Conservation (phyloP, 92 coral and sea anemone species). For the Isaurus tuberculatus region DNA sequence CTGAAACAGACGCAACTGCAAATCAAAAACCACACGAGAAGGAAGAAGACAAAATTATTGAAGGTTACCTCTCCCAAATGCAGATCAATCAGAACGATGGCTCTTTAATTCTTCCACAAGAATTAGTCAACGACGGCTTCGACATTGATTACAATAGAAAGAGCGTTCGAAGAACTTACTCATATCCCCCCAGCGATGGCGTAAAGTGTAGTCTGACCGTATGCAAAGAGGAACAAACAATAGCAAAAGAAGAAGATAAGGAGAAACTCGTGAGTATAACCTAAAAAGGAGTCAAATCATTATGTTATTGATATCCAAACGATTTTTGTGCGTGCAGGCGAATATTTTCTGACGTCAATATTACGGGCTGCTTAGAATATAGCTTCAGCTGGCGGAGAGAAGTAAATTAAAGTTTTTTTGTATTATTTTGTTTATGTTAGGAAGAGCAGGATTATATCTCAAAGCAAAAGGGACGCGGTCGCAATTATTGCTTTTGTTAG, state of each 20-base stretch:
- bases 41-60: conserved; percentile 28
- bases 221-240: conserved; percentile 15
- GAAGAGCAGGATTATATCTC: too few species aligned
- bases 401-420: too few species aligned
- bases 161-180: conserved; percentile 16
- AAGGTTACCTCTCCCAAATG: conserved; percentile 12
- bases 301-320: too few species aligned
- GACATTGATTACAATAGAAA: conserved; percentile 14
- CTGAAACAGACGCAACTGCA: conserved; percentile 15
- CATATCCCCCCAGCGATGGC: background rate
- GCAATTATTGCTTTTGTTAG: too few species aligned
- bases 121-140: conserved; percentile 9
- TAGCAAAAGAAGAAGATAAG: background rate
- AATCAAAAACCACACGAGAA: conserved; percentile 25
- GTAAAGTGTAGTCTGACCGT: conserved; percentile 19
- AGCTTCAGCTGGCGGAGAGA: too few species aligned
- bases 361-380: too few species aligned
- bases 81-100: background rate
- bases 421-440: too few species aligned
- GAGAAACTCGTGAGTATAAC: background rate
- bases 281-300: too few species aligned
- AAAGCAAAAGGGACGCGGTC: too few species aligned
- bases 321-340: too few species aligned
- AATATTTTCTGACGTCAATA: too few species aligned
- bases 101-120: background rate